phyloP scores from a whole-genome alignment of 1,140 invertebrate species.

The Drosophila novamexicana region DNA sequence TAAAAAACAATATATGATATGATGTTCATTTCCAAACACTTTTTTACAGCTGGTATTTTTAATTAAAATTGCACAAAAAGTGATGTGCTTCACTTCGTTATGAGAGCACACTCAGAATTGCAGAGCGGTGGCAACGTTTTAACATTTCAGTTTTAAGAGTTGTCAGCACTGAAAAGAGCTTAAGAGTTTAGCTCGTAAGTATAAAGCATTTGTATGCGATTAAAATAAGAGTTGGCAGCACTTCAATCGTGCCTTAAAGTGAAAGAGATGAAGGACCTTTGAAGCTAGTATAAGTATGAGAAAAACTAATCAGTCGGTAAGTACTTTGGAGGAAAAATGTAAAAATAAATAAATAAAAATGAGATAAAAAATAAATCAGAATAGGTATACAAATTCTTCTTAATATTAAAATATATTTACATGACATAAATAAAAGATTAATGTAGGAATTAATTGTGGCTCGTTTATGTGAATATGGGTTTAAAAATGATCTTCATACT shows the following conservation, averaged over 20 bases:
- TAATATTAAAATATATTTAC: too few relatives aligned
- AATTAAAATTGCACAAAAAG: constrained; percentile 26
- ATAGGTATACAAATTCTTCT: too few relatives aligned
- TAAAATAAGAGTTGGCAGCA: neutral
- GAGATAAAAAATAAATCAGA: too few relatives aligned
- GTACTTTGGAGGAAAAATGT: too few relatives aligned
- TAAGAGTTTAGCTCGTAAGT: neutral
- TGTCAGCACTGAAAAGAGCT: neutral
- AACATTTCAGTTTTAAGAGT: neutral
- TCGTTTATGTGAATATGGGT: too few relatives aligned
- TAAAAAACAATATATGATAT: constrained; percentile 20
- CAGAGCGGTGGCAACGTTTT: neutral
- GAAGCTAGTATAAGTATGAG: too few relatives aligned
- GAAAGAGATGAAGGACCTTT: neutral
- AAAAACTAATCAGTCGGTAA: too few relatives aligned
- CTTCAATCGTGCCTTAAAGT: neutral
- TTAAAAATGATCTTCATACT: too few relatives aligned
- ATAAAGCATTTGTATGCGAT: neutral
- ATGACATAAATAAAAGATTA: too few relatives aligned
- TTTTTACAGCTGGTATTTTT: constrained; percentile 28
- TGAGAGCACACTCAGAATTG: neutral
- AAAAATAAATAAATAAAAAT: too few relatives aligned
- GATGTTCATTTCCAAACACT: constrained; percentile 10
- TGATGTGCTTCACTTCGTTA: neutral
- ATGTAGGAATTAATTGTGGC: too few relatives aligned